Conservation (phyloP, 2,113 vertebrate genomes). For the Todiramphus saurophagus region DNA sequence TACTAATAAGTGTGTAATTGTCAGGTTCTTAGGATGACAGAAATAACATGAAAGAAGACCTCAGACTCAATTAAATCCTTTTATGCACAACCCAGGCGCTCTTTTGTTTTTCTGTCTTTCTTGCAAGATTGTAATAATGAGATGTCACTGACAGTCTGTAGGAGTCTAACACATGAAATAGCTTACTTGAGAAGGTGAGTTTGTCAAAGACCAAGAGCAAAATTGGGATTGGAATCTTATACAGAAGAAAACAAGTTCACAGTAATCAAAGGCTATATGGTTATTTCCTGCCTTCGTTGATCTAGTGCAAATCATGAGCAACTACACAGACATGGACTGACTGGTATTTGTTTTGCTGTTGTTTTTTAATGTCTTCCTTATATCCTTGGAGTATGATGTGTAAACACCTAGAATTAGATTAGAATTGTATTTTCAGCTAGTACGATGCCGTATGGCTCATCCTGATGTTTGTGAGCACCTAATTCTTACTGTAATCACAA, state of each 20-base stretch:
- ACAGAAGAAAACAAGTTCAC: not conserved
- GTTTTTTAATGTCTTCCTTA: not conserved
- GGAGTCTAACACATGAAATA: not conserved
- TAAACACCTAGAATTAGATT: not conserved
- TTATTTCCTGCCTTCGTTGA: not conserved
- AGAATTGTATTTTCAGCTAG: not conserved
- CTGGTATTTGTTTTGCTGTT: not conserved
- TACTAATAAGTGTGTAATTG: not conserved
- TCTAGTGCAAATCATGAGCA: not conserved
- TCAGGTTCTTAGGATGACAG: not conserved
- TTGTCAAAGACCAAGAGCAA: not conserved
- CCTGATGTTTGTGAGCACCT: not conserved
- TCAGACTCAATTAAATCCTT: not conserved
- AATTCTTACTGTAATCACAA: not conserved
- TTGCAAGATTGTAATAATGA: not conserved
- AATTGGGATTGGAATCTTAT: not conserved
- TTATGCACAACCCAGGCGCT: not conserved
- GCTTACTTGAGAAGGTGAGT: not conserved
- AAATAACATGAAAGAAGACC: not conserved
- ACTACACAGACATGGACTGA: not conserved
- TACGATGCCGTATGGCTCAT: not conserved
- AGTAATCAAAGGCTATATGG: not conserved
- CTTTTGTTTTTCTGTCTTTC: not conserved
- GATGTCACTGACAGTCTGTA: not conserved
- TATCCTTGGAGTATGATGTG: not conserved